Conservation (phyloP, 2,113 vertebrate species). For the Ailuropoda melanoleuca region DNA sequence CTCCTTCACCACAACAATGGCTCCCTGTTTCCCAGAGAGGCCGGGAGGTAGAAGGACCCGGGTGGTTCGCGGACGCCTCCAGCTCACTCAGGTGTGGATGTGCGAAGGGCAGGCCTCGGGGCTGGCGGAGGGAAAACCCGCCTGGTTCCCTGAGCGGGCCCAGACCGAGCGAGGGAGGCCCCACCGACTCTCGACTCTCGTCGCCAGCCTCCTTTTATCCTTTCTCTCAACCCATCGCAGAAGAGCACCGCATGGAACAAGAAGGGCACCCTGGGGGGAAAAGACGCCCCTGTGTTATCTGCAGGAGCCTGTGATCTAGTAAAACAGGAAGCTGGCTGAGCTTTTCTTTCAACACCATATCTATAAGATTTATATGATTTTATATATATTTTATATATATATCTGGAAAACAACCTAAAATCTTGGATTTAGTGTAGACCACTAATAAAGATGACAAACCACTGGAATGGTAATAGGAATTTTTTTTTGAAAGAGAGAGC, state of each 20-base stretch:
- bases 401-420: neutral
- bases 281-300: accelerated
- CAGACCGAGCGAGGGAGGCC: neutral
- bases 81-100: neutral
- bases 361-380: neutral
- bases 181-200: accelerated
- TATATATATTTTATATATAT: neutral
- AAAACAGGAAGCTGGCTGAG: neutral
- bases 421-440: neutral
- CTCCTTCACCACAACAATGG: neutral
- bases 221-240: accelerated
- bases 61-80: neutral
- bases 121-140: neutral
- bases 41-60: neutral
- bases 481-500: neutral
- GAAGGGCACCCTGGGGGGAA: accelerated
- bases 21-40: neutral
- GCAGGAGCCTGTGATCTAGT: neutral
- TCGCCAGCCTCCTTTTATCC: accelerated
- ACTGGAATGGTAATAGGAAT: neutral
- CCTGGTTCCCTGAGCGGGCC: neutral
- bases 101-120: neutral
- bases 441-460: neutral
- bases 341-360: neutral
- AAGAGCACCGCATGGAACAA: too few relatives aligned